Evolutionary conservation across 2,888 invertebrate species (phyloP).

Genomic region (Tolmerus cingulatus): DNA sequence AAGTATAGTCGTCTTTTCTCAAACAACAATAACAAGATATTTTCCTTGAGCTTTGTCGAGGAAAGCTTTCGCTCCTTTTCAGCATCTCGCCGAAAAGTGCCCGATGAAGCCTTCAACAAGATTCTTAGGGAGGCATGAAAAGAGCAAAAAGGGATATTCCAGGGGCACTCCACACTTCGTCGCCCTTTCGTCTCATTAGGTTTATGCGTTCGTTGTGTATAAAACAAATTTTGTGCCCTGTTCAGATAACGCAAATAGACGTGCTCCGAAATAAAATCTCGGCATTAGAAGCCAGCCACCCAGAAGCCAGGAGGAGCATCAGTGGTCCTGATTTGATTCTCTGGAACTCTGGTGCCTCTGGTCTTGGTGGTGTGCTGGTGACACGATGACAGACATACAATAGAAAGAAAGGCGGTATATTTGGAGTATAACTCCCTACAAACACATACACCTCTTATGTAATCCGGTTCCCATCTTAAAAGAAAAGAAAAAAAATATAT

Average conservation of each 20-base stretch:
- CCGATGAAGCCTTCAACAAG: not conserved
- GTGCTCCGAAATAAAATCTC: slow-evolving; percentile 43
- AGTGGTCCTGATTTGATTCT: not conserved
- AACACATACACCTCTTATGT: not conserved
- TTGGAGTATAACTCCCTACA: not conserved
- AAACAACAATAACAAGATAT: not conserved
- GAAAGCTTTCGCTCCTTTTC: not conserved
- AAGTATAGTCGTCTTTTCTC: not conserved
- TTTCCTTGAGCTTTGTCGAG: not conserved
- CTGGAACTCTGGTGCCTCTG: not conserved
- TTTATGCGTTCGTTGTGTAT: slow-evolving; percentile 35
- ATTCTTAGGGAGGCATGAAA: not conserved
- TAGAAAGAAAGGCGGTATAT: not conserved
- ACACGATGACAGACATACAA: slow-evolving; percentile 29
- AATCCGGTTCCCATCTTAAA: not conserved
- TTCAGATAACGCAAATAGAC: slow-evolving; percentile 43
- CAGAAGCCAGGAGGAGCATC: not conserved
- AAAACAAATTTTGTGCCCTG: slow-evolving; percentile 40
- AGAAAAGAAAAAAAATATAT: not conserved
- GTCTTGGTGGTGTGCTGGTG: not conserved
- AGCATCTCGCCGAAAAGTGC: not conserved
- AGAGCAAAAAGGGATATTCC: not conserved
- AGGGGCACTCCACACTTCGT: slow-evolving; percentile 20
- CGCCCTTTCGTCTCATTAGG: slow-evolving; percentile 38
- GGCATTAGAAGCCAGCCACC: slow-evolving; percentile 18